Evolutionary conservation across 64 coral and sea anemone genomes (phyloP).

Genomic region (Montipora foliosa): DNA sequence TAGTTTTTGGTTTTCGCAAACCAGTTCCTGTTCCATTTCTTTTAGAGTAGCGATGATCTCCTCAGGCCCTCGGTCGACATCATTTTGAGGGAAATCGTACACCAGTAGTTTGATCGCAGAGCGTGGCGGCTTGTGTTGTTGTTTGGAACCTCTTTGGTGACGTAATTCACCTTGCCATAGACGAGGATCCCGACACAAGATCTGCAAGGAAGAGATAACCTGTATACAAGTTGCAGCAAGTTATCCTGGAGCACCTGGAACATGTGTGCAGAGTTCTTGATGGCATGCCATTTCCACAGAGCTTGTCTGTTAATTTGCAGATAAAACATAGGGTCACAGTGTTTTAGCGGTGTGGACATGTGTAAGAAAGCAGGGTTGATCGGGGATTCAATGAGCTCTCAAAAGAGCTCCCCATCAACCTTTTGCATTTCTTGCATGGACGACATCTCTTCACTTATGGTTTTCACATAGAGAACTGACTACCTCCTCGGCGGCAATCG

Average conservation of each 20-base stretch:
- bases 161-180: neutral
- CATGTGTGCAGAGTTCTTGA: neutral
- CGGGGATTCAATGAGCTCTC: too few relatives aligned
- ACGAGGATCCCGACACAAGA: neutral
- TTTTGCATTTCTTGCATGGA: too few relatives aligned
- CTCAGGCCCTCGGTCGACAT: neutral
- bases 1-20: too few relatives aligned
- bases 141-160: neutral
- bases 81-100: neutral
- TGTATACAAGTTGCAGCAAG: slow-evolving; percentile 25
- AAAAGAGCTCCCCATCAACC: too few relatives aligned
- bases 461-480: too few relatives aligned
- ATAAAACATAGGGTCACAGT: too few relatives aligned
- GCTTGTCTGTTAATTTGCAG: neutral
- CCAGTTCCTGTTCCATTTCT: too few relatives aligned
- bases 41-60: too few relatives aligned
- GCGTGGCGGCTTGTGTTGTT: neutral
- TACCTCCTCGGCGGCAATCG: too few relatives aligned
- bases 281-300: slow-evolving; percentile 24
- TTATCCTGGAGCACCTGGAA: slow-evolving; percentile 31
- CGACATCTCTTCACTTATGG: too few relatives aligned
- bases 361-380: too few relatives aligned
- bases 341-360: too few relatives aligned
- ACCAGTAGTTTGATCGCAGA: neutral
- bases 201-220: neutral